Base-by-base conservation (phyloP, 2,113 vertebrate genomes). In the Amblyornis subalaris region DNA sequence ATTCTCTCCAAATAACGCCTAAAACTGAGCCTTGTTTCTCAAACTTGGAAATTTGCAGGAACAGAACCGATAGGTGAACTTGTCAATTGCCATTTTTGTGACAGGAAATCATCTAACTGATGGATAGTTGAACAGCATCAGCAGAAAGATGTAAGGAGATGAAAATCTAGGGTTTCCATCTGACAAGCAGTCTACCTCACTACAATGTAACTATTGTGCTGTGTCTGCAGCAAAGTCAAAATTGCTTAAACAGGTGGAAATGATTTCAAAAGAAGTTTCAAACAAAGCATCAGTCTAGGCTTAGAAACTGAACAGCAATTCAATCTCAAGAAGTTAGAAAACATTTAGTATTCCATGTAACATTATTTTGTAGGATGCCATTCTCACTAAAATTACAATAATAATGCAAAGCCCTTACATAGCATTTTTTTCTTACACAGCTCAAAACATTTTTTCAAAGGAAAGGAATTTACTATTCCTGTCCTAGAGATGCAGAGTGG, bases 181-280 rank as follows among this genome's bases (percentile, higher is more conserved):
- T 96, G 92, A 95, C 94, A 93, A 81, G 88, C 71, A 88, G 78
- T 62, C 88, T 92, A 70, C 79, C 54, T 85, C 50, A 33, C 62
- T 70, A n/a, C 50, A 92, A 88, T 90, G 79, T 64, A 84, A 81
- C 75, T 60, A 92, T 54, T 92, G 86, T 95, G 65, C 65, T 0
- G 0, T 50, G 76, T 75, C 80, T 92, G 80, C 83, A 93, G 70
- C 91, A 65, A 90, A 93, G 80, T 85, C 12, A 8, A 89, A 96
- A 95, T 79, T 92, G 76, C 83, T 96, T 94, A 72, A 96, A 92
- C 47, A 90, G 67, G 48, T 93, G 36, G 83, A 96, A 96, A 85
- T 78, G 0, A 77, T 90, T 94, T 95, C 53, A 93, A 92, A 96
- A 77, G 80, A 71, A n/a, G 26, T 78, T 93, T 93, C 86, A 95